Base-by-base conservation (phyloP, 2,888 invertebrate species). In the Encarsia formosa region DNA sequence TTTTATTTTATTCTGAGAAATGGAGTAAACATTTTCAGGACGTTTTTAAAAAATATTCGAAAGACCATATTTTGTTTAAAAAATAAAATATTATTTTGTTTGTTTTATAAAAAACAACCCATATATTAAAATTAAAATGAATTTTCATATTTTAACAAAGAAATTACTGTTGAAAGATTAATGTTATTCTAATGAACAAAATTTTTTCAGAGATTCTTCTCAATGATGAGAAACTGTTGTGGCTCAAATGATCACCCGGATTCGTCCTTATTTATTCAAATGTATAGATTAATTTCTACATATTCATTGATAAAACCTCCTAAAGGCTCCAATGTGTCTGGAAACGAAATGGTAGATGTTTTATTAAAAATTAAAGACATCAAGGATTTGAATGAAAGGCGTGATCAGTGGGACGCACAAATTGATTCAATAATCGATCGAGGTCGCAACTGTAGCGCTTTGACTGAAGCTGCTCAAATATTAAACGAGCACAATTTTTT, bases 261-360 rank as follows among this genome's bases (percentile, higher is more conserved):
- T 53, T 35, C 57, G n/a, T 38, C 29, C 3, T 32, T 56, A 9
- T 59, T 61, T 37, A 44, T 44, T 2, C 56, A 62, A 56, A 53
- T 58, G 5, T 60, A 45, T 39, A 47, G 58, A 8, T 42, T 61
- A 4, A 18, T 59, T 8, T 55, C 51, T 11, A 45, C 54, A n/a
- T 62, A 60, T 42, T 61, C 58, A n/a, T 32, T 60, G 23, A 48
- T 58, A 2, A 60, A 57, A 22, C 58, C 61, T 9, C 58, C 58
- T 18, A 59, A 49, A 52, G 58, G 59, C 4, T 52, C 50, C 8
- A 60, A 62, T 35, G 57, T 62, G 9, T 15, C 2, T 31, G 22
- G 32, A 5, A 20, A 1, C 8, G 31, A 43, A 20, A 5, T 43
- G 3, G 8, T 43, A 3, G 2, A 31, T 5, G 31, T 18, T 22